Conservation (phyloP, 2,113 vertebrate species). For the Nymphicus hollandicus region DNA sequence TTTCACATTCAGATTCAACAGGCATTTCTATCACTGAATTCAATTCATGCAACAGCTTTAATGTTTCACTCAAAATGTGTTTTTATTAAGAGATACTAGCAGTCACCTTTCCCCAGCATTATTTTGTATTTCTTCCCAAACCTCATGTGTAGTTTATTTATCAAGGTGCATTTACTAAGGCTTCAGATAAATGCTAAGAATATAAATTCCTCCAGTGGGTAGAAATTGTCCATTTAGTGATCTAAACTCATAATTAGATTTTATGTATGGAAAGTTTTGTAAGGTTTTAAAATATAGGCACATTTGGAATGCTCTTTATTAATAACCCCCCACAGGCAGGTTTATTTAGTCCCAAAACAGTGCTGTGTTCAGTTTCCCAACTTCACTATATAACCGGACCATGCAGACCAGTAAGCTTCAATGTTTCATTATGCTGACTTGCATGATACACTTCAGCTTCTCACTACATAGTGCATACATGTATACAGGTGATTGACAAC, state of each 20-base stretch:
- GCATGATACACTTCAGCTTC: background rate
- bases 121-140: background rate
- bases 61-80: background rate
- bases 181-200: background rate
- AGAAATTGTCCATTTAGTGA: background rate
- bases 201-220: background rate
- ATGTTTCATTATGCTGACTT: background rate
- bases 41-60: background rate
- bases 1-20: background rate
- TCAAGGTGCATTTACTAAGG: background rate
- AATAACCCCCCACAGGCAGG: background rate
- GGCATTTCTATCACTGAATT: background rate
- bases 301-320: background rate
- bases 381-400: background rate
- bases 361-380: background rate
- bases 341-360: background rate
- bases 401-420: background rate
- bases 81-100: background rate
- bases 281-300: background rate
- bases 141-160: background rate
- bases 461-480: fast-evolving
- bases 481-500: background rate
- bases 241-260: background rate
- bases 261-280: background rate
- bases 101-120: background rate